phyloP scores from a whole-genome alignment of 1,140 invertebrate species.

The Aphaenogaster rudis region DNA sequence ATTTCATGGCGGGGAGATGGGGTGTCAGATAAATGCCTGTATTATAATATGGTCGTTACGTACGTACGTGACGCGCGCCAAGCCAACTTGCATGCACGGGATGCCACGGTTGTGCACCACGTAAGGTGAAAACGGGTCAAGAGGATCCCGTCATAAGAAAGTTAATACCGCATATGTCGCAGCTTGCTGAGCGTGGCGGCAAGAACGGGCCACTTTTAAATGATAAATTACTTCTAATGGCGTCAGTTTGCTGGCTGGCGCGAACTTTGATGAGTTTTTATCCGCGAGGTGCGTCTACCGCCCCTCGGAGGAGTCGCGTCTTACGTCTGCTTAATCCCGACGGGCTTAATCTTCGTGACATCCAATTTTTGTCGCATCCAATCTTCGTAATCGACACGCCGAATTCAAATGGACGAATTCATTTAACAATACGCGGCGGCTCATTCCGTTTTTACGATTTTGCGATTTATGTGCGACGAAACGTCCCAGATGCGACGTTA shows the following conservation, averaged over 20 bases:
- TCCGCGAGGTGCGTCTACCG: slow-evolving; percentile 28
- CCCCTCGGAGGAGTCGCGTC: background rate
- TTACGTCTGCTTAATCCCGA: slow-evolving; percentile 42
- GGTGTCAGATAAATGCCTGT: slow-evolving; percentile 46
- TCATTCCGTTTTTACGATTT: background rate
- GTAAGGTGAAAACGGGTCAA: slow-evolving; percentile 69
- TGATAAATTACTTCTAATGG: slow-evolving; percentile 72
- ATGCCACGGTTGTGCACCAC: slow-evolving; percentile 28
- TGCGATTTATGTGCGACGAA: background rate
- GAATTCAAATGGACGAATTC: background rate
- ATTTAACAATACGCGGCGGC: background rate
- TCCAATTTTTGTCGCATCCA: slow-evolving; percentile 36
- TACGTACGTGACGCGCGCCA: slow-evolving; percentile 46
- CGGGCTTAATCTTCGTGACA: slow-evolving; percentile 49
- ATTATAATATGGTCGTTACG: slow-evolving; percentile 40
- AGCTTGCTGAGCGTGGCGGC: slow-evolving; percentile 35
- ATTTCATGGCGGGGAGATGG: slow-evolving; percentile 7
- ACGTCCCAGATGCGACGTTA: slow-evolving; percentile 15
- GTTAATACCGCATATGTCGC: slow-evolving; percentile 69
- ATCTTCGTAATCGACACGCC: slow-evolving; percentile 26
- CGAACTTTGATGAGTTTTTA: slow-evolving; percentile 63
- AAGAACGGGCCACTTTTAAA: slow-evolving; percentile 71
- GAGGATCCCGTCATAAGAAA: slow-evolving; percentile 71
- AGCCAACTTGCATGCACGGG: slow-evolving; percentile 21
- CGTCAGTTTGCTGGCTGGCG: slow-evolving; percentile 51